Base-by-base conservation (phyloP, 2,888 invertebrate genomes). In the Melolontha melolontha region DNA sequence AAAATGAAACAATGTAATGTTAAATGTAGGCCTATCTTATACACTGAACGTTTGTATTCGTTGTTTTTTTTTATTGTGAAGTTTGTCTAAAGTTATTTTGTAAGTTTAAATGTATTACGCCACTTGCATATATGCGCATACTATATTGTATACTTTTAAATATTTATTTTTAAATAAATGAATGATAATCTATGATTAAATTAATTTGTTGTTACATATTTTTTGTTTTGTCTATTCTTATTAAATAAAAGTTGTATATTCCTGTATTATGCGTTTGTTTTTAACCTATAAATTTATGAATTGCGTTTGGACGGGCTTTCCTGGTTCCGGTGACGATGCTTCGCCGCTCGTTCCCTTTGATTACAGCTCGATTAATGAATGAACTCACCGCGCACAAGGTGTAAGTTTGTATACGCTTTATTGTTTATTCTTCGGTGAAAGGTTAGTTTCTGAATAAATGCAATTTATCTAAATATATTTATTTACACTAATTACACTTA, bases 11-110 rank as follows among this genome's bases (percentile, higher is more conserved):
- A 71, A 71, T 75, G 76, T 75, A 75, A 75, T 75, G 75, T 78
- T 75, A 75, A 76, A 77, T 78, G 80, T 81, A 81, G 80, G 80
- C 81, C 81, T 81, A 81, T 80, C 78, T 80, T 78, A 78, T 77
- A 80, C 79, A 79, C 76, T 77, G 74, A 77, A 76, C 76, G 44
- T 11, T 49, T 8, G 34, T 29, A 16, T 49, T 49, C 29, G 14
- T 54, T 27, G 51, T 44, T 11, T 52, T 41, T 17, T 22, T 64
- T 40, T 27, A 55, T 65, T 65, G 17, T 65, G 54, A 34, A 12
- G 39, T 51, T 51, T 29, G 22, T 67, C 29, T 27, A 64, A 42
- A 1, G 27, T 54, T 59, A 62, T 62, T 62, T 62, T 62, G 59
- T 62, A 47, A 29, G 34, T 62, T 62, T 62, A 42, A 49, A 62